Conservation (phyloP, 2,797 vertebrate species). For the Podargus strigoides region DNA sequence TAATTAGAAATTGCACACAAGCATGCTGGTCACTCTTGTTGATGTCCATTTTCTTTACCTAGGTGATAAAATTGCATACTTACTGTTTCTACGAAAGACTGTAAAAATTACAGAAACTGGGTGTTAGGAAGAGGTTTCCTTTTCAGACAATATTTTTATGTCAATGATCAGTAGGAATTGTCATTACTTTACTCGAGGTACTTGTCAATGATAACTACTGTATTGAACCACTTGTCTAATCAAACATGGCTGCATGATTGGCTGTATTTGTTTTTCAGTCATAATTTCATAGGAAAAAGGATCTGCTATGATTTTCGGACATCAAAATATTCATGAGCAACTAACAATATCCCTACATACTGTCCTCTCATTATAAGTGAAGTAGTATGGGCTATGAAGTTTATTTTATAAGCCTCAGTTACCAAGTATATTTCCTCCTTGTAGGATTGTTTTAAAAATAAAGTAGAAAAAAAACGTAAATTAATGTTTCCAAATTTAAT, state of each 20-base stretch:
- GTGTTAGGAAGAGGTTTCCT: neutral
- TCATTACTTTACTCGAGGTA: neutral
- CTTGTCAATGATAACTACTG: neutral
- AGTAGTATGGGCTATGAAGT: neutral
- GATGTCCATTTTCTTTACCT: neutral
- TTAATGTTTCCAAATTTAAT: neutral
- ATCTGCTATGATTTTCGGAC: neutral
- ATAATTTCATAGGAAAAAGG: neutral
- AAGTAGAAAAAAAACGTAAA: neutral
- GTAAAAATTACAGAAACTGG: neutral
- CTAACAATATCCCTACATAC: neutral
- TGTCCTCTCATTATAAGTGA: neutral
- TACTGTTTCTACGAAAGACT: neutral
- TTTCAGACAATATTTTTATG: neutral
- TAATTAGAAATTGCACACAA: neutral
- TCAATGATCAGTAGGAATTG: neutral
- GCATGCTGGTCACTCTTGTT: neutral
- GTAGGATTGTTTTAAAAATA: neutral
- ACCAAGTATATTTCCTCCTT: neutral
- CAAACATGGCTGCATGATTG: neutral
- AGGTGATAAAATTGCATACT: neutral
- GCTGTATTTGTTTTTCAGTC: neutral
- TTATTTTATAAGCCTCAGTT: neutral
- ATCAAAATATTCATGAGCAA: neutral
- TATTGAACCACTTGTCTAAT: neutral